Percentiles rank a stretch among this genome's conserved stretches.
Evolutionary conservation across 2,888 invertebrate species (phyloP).

Genomic region (Thereva unica): DNA sequence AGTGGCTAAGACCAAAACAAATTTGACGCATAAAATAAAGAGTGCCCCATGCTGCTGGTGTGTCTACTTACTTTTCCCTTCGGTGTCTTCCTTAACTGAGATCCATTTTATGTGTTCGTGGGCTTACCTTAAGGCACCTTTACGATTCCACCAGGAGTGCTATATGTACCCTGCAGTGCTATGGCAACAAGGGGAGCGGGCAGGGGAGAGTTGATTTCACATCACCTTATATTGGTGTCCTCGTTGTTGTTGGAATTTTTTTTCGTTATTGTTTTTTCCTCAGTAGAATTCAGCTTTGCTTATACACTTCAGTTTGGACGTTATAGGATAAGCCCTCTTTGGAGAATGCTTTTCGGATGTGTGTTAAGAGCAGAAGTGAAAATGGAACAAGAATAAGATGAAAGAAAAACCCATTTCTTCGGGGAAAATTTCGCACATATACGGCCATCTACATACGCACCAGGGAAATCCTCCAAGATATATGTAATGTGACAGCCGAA

Average conservation of each 20-base stretch:
- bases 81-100: conserved; percentile 41
- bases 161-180: conserved; percentile 27
- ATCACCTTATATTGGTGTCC: conserved; percentile 21
- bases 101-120: conserved; percentile 43
- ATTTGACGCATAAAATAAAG: conserved; percentile 40
- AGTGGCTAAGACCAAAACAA: conserved; percentile 40
- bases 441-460: conserved; percentile 36
- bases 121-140: conserved; percentile 44
- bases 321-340: conserved; percentile 28
- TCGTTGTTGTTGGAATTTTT: conserved; percentile 10
- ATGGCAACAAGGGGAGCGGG: neutral
- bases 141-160: conserved; percentile 42
- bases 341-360: conserved; percentile 7
- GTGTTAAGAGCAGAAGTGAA: conserved; percentile 20
- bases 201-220: conserved; percentile 6
- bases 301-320: conserved; percentile 34
- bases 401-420: conserved; percentile 22
- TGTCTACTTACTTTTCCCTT: conserved; percentile 36
- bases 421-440: conserved; percentile 2
- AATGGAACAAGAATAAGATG: conserved; percentile 25
- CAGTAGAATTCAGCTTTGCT: conserved; percentile 24
- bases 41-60: conserved; percentile 39
- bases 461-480: conserved; percentile 37
- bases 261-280: conserved; percentile 24
- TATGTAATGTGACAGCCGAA: conserved; percentile 41